Base-by-base conservation (phyloP, 2,888 invertebrate genomes). In the Portevinia maculata region DNA sequence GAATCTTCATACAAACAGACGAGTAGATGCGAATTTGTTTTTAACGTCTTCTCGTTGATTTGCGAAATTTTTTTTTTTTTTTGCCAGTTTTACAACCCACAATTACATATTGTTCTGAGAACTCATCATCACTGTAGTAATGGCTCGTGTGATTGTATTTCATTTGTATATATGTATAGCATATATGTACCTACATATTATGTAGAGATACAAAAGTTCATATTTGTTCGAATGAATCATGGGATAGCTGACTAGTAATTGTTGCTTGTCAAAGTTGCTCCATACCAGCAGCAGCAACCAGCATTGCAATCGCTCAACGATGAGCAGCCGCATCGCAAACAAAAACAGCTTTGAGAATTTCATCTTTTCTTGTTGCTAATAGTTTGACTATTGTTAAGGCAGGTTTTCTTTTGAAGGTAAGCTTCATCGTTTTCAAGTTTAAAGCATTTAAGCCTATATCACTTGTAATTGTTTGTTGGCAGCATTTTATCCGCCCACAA, bases 41-140 rank as follows among this genome's bases (percentile, higher is more conserved):
- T 41, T 15, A 1, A 8, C 41, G n/a, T 41, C 41, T 3, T 41
- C 7, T 41, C 15, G n/a, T 15, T 15, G 3, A 6, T 41, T 5
- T 41, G 41, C 41, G 41, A 41, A 41, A 41, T 11, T 41, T 41
- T 41, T 15, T 3, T 41, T n/a, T 41, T 41, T 15, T 13, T 6
- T 41, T 34, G 8, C 34, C 34, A 34, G 34, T n/a, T 34, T 34
- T 34, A 34, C 34, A 7, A 34, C n/a, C 7, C 2, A 24, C 2
- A 24, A 24, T 24, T 24, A 24, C 5, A 4, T n/a, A 34, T 34
- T 8, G 7, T 34, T 34, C 34, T 7, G 34, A 34, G 34, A 34
- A 34, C 34, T 34, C 34, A 24, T 24, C 5, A 5, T 5, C 24
- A 5, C 24, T 24, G 5, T 24, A 24, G 24, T 24, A 24, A 24